These are phyloP conservation scores for Hemichromis elongatus DNA, from an alignment of 2,113 vertebrate species.

Conservation along the genomic window DNA sequence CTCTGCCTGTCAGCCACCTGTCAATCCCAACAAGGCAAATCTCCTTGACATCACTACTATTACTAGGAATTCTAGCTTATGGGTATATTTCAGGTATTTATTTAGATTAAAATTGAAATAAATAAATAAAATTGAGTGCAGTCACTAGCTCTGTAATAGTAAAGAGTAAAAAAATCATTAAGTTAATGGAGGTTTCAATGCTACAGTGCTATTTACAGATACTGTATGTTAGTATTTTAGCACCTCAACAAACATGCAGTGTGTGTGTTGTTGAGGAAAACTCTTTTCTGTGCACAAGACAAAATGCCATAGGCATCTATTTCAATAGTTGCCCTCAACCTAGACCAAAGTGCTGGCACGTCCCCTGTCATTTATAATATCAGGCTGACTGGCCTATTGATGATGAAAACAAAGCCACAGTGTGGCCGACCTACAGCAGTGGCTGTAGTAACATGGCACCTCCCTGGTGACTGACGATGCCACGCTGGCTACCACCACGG, in stretches of 20 bases:
- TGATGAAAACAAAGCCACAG: conserved; percentile 63
- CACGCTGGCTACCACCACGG: conserved; percentile 61
- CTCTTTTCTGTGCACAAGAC: neutral
- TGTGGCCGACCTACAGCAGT: conserved; percentile 60
- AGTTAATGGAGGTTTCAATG: neutral
- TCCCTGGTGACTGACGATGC: conserved; percentile 61
- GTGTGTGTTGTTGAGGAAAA: neutral
- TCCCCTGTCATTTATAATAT: conserved; percentile 63
- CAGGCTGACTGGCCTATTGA: conserved; percentile 65
- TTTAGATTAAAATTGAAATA: neutral
- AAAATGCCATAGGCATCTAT: conserved; percentile 25
- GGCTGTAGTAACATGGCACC: conserved; percentile 55
- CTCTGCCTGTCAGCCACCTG: neutral
- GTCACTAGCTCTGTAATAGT: neutral
- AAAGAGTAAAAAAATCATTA: neutral
- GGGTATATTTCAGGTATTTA: neutral
- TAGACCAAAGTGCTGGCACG: conserved; percentile 31
- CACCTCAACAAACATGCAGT: neutral
- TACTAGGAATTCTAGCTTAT: neutral
- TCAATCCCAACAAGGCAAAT: neutral
- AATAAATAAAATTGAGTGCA: neutral
- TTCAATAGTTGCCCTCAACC: conserved; percentile 36
- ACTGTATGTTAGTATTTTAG: neutral
- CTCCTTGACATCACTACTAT: neutral
- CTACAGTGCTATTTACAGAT: neutral